Percentiles rank a stretch among this genome's conserved stretches.
phyloP scores from a whole-genome alignment of 2,888 invertebrate species.

The Panopea generosa region DNA sequence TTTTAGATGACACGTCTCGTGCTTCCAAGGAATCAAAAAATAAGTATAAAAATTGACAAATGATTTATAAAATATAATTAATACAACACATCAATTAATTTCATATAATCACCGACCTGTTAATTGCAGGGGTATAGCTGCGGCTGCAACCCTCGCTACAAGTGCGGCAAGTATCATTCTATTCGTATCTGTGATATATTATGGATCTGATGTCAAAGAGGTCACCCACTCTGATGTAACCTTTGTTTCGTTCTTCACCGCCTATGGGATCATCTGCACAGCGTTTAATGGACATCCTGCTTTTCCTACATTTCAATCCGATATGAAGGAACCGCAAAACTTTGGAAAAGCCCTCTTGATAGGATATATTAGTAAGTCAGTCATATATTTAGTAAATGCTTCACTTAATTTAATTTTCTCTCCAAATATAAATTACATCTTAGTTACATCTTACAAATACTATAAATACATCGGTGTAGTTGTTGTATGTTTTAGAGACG shows the following conservation, averaged over 20 bases:
- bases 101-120: background rate
- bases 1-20: too few species aligned
- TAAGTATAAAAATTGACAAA: too few species aligned
- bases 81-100: background rate
- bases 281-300: conserved; percentile 90
- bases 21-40: too few species aligned
- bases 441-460: too few species aligned
- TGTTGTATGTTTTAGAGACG: too few species aligned
- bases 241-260: conserved; percentile 89
- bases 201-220: conserved; percentile 81
- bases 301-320: conserved; percentile 94
- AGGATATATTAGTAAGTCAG: conserved; percentile 89
- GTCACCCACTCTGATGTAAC: conserved; percentile 40
- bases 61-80: too few species aligned
- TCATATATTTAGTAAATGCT: too few species aligned
- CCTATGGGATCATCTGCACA: conserved; percentile 90
- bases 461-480: too few species aligned
- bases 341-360: conserved; percentile 90
- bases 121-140: conserved; percentile 87
- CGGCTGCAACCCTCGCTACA: conserved; percentile 89
- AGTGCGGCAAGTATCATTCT: conserved; percentile 88
- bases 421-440: background rate
- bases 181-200: conserved; percentile 88
- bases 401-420: background rate
- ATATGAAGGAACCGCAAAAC: conserved; percentile 92